Conservation (phyloP, 2,113 vertebrate genomes). For the Beaufortia kweichowensis region DNA sequence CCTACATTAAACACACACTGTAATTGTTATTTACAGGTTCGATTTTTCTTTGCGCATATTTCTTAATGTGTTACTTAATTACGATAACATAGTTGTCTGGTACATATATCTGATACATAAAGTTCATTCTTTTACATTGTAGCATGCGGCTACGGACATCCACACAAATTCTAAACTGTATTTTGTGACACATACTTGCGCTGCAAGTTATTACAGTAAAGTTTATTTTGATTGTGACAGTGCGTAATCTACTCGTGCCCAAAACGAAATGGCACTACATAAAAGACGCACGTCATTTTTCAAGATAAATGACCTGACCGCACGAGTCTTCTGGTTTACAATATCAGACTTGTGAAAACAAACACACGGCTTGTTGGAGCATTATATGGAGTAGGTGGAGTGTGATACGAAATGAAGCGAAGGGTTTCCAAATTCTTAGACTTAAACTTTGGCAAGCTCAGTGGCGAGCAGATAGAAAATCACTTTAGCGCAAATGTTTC, state of each 20-base stretch:
- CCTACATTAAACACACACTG: no score
- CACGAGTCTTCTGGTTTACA: conserved; percentile 3
- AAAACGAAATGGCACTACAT: background rate
- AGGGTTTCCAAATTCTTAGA: conserved; percentile 23
- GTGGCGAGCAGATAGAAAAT: background rate
- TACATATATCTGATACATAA: background rate
- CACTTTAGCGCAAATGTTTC: background rate
- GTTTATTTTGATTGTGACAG: background rate
- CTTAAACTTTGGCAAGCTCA: conserved; percentile 11
- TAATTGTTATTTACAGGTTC: no score
- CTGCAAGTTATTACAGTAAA: background rate
- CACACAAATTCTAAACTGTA: background rate
- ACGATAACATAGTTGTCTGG: no score
- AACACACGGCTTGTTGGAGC: conserved; percentile 21
- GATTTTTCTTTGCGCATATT: no score
- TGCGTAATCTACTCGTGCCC: background rate
- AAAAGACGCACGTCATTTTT: background rate
- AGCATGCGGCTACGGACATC: background rate
- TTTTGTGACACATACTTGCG: background rate
- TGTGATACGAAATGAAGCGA: conserved; percentile 21
- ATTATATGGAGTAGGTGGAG: conserved; percentile 40
- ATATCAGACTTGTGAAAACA: conserved; percentile 1
- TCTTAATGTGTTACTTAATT: no score
- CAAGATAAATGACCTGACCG: background rate
- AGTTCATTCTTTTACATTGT: background rate